phyloP scores from a whole-genome alignment of 30 jellyfish, hydroid and myxozoan species.

The Aurelia sp. region DNA sequence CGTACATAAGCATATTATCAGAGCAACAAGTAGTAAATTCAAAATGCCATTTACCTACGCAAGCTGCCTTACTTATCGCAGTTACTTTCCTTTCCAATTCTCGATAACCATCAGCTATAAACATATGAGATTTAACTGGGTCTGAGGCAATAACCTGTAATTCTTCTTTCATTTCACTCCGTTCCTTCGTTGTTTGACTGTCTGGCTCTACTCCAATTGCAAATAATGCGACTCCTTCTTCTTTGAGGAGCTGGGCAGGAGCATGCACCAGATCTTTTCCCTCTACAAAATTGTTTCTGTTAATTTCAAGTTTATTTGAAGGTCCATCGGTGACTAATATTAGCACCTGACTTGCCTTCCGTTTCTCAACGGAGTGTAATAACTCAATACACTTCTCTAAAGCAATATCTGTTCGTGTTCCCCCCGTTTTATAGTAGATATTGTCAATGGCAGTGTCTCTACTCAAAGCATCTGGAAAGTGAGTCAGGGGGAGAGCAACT shows the following conservation, averaged over 20 bases:
- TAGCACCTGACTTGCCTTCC: slow-evolving; percentile 90
- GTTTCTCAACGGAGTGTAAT: slow-evolving; percentile 72
- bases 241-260: slow-evolving; percentile 89
- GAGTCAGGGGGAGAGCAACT: slow-evolving; percentile 86
- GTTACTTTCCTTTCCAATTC: slow-evolving; percentile 83
- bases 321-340: slow-evolving; percentile 97
- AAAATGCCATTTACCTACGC: slow-evolving; percentile 80
- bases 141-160: slow-evolving; percentile 90
- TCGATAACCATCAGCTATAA: slow-evolving; percentile 95
- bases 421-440: slow-evolving; percentile 96
- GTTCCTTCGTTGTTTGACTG: slow-evolving; percentile 95
- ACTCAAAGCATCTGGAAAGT: slow-evolving; percentile 75
- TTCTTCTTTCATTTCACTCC: slow-evolving; percentile 92
- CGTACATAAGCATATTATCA: too few species aligned
- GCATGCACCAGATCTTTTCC: slow-evolving; percentile 98
- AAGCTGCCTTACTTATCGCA: slow-evolving; percentile 92
- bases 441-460: slow-evolving; percentile 89
- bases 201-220: slow-evolving; percentile 95
- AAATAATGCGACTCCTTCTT: slow-evolving; percentile 92
- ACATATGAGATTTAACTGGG: slow-evolving; percentile 85
- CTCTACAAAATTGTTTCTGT: slow-evolving; percentile 87
- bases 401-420: slow-evolving; percentile 96
- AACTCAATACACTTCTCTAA: slow-evolving; percentile 90
- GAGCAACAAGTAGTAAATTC: too few species aligned
- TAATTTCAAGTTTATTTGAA: slow-evolving; percentile 83